These are phyloP conservation scores for Watsonalla binaria DNA, from an alignment of 2,888 invertebrate species.

Conservation along the genomic window DNA sequence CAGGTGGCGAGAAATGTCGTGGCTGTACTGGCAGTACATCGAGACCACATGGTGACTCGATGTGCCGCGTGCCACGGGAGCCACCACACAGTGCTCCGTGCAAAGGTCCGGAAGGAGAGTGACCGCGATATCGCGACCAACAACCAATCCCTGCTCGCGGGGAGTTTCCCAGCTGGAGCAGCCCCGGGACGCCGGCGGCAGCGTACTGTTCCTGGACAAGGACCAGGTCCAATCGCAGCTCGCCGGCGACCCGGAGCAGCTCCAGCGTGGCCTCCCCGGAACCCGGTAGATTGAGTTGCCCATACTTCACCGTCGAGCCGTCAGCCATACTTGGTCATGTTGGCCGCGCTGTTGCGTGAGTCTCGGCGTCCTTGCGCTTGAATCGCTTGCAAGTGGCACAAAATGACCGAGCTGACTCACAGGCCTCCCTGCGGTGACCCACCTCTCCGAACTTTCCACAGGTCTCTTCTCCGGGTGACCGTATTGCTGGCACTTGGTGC, in stretches of 20 bases:
- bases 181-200: background rate
- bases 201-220: conserved; percentile 26
- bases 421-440: too few relatives aligned
- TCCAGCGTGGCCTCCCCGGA: conserved; percentile 15
- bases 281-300: conserved; percentile 22
- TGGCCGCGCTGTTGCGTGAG: conserved; percentile 11
- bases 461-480: conserved; percentile 15
- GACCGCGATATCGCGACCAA: background rate
- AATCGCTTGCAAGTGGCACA: conserved; percentile 25
- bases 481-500: too few relatives aligned
- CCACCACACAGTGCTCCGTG: conserved; percentile 12
- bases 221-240: too few relatives aligned
- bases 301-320: background rate
- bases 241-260: conserved; percentile 10
- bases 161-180: conserved; percentile 1
- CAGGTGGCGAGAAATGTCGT: conserved; percentile 13
- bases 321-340: conserved; percentile 10
- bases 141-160: conserved; percentile 15
- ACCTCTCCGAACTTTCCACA: conserved; percentile 25
- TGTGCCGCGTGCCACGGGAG: conserved; percentile 2
- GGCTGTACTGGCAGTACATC: conserved; percentile 18
- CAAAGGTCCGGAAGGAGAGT: conserved; percentile 13
- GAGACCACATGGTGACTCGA: conserved; percentile 12
- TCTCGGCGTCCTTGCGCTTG: background rate
- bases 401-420: too few relatives aligned